phyloP scores from a whole-genome alignment of 2,888 invertebrate genomes.

The Trichopoda pennipes region DNA sequence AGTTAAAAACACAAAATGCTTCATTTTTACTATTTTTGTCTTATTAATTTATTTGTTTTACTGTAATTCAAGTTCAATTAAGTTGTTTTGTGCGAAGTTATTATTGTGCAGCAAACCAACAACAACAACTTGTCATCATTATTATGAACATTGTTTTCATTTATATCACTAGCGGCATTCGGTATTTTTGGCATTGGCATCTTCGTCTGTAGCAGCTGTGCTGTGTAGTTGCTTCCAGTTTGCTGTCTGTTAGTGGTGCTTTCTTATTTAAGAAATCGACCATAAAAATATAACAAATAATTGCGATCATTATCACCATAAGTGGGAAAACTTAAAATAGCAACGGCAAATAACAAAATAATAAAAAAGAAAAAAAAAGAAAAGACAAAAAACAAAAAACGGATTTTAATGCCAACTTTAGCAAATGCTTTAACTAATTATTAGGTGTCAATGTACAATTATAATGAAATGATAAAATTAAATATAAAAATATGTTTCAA shows the following conservation, averaged over 20 bases:
- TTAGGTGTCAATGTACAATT: constrained; percentile 67
- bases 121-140: constrained; percentile 44
- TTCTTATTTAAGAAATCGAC: constrained; percentile 53
- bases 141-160: constrained; percentile 21
- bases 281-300: constrained; percentile 68
- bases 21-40: constrained; percentile 42
- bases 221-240: background rate
- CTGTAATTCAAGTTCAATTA: constrained; percentile 67
- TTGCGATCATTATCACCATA: constrained; percentile 66
- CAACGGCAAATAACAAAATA: constrained; percentile 20
- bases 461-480: constrained; percentile 53
- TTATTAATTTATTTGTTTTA: constrained; percentile 49
- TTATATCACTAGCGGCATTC: constrained; percentile 35
- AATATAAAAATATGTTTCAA: constrained; percentile 40
- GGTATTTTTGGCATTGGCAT: constrained; percentile 29
- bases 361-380: background rate
- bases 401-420: constrained; percentile 60
- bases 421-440: constrained; percentile 51
- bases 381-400: constrained; percentile 20
- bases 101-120: constrained; percentile 31
- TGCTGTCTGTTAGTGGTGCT: constrained; percentile 6
- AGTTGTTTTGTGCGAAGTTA: constrained; percentile 53
- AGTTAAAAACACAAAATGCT: constrained; percentile 5
- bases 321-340: constrained; percentile 53
- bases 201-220: constrained; percentile 16